Evolutionary conservation across 2,113 vertebrate genomes (phyloP), one percentile per base, ranked within the genome.

Genomic region (Asarcornis scutulata): DNA sequence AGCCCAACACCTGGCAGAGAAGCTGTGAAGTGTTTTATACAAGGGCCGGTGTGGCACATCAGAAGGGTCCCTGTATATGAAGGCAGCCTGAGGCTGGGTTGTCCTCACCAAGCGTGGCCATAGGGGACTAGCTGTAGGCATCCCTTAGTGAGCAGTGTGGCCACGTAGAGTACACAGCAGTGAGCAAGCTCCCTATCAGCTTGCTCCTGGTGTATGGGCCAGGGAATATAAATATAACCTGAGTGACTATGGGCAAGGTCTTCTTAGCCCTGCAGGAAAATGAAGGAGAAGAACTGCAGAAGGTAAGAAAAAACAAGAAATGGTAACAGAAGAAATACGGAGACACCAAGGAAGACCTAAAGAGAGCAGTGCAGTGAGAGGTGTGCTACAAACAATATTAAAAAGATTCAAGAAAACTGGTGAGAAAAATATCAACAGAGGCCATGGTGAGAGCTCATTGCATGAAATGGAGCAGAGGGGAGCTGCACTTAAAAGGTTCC

Each of bases 401-500:
- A 59, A 68, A 79, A 52, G 1, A 53, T 44, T 63, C 32, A 82
- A 83, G 71, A 64, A 53, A 84, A 48, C 15, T 89, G 67, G 38
- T 44, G 48, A 87, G 58, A 76, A 44, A 89, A 93, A 11, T 78
- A 52, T 14, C 84, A 73, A 48, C 62, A 64, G 52, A 91, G 74
- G 17, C 34, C 2, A 0, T 50, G 58, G 58, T 36, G 26, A 89
- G 48, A 77, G 50, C 23, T 83, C 34, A 42, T 25, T 52, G 53
- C 63, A 80, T 60, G 62, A 94, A 89, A 85, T 52, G 17, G 67
- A 89, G 34, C 42, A 22, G 23, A 58, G 17, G 26, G 17, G 79
- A 87, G 44, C 66, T 2, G 0, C 38, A 16, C 8, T 95, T 94
- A 62, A 94, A 95, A 93, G 74, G 95, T 93, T 89, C 53, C 86